phyloP scores from a whole-genome alignment of 2,888 invertebrate species.

The Amblyteles armatorius region DNA sequence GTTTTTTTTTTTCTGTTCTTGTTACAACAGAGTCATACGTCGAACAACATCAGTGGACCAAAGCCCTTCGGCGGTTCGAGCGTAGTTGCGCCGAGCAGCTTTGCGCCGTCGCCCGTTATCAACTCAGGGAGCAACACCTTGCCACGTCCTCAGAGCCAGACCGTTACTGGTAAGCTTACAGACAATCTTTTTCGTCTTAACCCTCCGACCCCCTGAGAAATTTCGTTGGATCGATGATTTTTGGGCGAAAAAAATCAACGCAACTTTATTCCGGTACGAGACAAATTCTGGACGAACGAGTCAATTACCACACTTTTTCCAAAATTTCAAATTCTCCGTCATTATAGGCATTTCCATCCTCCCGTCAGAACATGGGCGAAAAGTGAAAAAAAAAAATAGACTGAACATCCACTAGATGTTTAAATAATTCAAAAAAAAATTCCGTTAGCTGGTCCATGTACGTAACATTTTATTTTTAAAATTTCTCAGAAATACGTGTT shows the following conservation, averaged over 20 bases:
- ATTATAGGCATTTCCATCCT: too few relatives aligned
- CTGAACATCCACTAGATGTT: too few relatives aligned
- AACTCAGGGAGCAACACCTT: conserved; percentile 80
- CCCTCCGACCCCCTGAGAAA: conserved; percentile 13
- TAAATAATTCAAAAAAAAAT: too few relatives aligned
- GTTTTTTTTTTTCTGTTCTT: conserved; percentile 19
- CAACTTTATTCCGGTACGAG: too few relatives aligned
- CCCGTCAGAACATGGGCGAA: too few relatives aligned
- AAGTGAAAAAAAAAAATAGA: too few relatives aligned
- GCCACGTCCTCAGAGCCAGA: conserved; percentile 81
- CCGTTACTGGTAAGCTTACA: conserved; percentile 81
- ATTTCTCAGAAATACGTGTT: too few relatives aligned
- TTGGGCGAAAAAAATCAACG: background rate
- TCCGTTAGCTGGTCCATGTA: too few relatives aligned
- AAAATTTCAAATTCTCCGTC: too few relatives aligned
- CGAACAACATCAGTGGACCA: conserved; percentile 81
- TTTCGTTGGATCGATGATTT: background rate
- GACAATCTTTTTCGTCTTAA: conserved; percentile 21
- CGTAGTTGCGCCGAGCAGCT: conserved; percentile 74
- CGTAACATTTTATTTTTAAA: too few relatives aligned
- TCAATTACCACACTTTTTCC: too few relatives aligned
- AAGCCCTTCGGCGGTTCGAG: conserved; percentile 82
- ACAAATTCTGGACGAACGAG: too few relatives aligned
- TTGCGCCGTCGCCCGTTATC: conserved; percentile 75
- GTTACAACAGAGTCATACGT: conserved; percentile 66